These are phyloP conservation scores for Bombylius discolor DNA, from an alignment of 2,888 invertebrate species.

Conservation along the genomic window DNA sequence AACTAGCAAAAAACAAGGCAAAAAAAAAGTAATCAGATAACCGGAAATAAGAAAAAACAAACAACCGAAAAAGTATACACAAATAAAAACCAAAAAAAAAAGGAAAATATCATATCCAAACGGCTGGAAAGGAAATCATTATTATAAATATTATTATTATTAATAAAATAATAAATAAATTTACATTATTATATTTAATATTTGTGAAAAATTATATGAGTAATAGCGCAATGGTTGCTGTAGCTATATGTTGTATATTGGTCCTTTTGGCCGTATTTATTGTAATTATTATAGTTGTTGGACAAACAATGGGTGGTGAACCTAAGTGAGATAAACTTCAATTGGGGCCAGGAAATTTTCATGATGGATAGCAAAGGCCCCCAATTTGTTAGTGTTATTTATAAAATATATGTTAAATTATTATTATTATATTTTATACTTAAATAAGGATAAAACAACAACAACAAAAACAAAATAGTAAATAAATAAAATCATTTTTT, in stretches of 20 bases:
- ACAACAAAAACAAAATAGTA: no score
- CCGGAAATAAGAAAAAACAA: no score
- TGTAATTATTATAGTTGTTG: slow-evolving; percentile 67
- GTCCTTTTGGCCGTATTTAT: slow-evolving; percentile 70
- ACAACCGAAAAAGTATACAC: no score
- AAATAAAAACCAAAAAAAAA: no score
- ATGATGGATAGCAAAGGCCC: slow-evolving; percentile 38
- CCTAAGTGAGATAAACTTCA: slow-evolving; percentile 43
- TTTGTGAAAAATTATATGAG: slow-evolving; percentile 25
- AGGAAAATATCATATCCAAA: no score
- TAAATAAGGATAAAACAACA: no score
- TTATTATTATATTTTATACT: no score
- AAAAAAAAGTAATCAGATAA: no score
- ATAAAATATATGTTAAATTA: not conserved
- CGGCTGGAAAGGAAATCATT: no score
- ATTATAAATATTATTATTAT: no score
- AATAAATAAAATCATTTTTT: no score
- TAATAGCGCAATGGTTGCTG: slow-evolving; percentile 57
- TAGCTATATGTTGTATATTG: slow-evolving; percentile 71
- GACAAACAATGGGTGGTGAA: slow-evolving; percentile 58
- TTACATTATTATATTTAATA: not conserved
- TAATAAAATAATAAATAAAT: not conserved
- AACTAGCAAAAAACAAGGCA: no score
- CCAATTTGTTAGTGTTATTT: slow-evolving; percentile 28
- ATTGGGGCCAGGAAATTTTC: slow-evolving; percentile 38